phyloP scores from a whole-genome alignment of 2,797 vertebrate genomes.

The Lacerta bilineata region DNA sequence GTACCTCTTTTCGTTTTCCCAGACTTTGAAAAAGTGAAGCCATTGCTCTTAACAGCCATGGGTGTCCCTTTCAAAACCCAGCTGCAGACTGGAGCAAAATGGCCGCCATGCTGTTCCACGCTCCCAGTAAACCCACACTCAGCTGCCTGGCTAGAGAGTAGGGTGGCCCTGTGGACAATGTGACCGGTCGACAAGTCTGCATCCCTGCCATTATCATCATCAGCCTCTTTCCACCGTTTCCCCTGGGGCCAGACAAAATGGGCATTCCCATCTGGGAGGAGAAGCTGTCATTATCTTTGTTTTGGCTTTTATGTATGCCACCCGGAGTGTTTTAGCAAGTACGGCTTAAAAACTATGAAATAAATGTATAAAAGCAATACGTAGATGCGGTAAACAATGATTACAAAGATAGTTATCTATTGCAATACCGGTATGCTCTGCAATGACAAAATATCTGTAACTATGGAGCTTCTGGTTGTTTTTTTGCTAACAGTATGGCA shows the following conservation, averaged over 20 bases:
- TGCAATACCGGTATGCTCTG: constrained; percentile 1
- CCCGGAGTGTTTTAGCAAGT: background rate
- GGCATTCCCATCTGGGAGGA: too few species aligned
- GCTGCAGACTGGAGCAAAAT: background rate
- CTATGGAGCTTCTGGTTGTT: background rate
- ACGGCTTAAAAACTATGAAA: constrained; percentile 4
- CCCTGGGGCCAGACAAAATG: background rate
- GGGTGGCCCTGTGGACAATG: background rate
- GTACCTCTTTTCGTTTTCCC: too few species aligned
- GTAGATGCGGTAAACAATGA: background rate
- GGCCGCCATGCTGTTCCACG: background rate
- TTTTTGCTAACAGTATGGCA: background rate
- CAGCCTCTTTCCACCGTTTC: background rate
- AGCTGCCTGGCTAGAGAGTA: too few species aligned
- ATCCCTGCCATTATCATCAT: background rate
- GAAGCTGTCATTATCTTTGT: background rate
- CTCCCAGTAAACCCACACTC: background rate
- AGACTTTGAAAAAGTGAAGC: too few species aligned
- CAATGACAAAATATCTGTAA: background rate
- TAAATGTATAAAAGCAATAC: background rate
- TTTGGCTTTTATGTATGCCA: background rate
- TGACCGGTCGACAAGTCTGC: background rate
- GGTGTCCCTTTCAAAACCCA: background rate
- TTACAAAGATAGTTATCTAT: constrained; percentile 13
- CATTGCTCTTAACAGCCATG: too few species aligned